These are phyloP conservation scores for Diorhabda sublineata DNA, from an alignment of 1,140 invertebrate species.

Conservation along the genomic window DNA sequence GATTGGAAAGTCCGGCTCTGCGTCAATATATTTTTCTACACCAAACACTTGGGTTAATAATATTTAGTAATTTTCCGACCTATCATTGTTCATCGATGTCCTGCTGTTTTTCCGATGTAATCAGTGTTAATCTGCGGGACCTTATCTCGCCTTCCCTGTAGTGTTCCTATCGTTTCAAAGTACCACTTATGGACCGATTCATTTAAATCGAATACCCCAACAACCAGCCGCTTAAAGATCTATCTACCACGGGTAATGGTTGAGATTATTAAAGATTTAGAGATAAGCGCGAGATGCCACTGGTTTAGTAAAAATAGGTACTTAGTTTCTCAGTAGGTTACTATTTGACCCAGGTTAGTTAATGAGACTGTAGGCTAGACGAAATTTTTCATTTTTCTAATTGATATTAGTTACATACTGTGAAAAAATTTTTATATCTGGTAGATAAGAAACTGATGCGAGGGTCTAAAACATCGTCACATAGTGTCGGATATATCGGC, in stretches of 20 bases:
- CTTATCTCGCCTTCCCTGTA: constrained; percentile 18
- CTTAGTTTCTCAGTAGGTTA: too few relatives aligned
- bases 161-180: constrained; percentile 6
- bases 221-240: neutral
- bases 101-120: constrained; percentile 18
- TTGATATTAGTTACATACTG: too few relatives aligned
- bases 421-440: too few relatives aligned
- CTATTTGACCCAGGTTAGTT: too few relatives aligned
- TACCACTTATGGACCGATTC: constrained; percentile 6
- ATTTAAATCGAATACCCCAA: constrained; percentile 19
- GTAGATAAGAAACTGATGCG: too few relatives aligned
- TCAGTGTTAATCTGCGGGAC: constrained; percentile 19
- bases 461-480: too few relatives aligned
- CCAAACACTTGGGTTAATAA: constrained; percentile 3
- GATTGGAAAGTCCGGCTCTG: too few relatives aligned
- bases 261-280: constrained; percentile 18
- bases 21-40: neutral
- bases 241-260: constrained; percentile 12
- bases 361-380: too few relatives aligned
- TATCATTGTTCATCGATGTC: constrained; percentile 21
- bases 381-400: too few relatives aligned
- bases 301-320: constrained; percentile 4
- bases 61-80: constrained; percentile 20
- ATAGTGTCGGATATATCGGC: too few relatives aligned
- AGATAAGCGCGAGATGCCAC: constrained; percentile 20